Base-by-base conservation (phyloP, 2,797 vertebrate species). In the Huso huso region DNA sequence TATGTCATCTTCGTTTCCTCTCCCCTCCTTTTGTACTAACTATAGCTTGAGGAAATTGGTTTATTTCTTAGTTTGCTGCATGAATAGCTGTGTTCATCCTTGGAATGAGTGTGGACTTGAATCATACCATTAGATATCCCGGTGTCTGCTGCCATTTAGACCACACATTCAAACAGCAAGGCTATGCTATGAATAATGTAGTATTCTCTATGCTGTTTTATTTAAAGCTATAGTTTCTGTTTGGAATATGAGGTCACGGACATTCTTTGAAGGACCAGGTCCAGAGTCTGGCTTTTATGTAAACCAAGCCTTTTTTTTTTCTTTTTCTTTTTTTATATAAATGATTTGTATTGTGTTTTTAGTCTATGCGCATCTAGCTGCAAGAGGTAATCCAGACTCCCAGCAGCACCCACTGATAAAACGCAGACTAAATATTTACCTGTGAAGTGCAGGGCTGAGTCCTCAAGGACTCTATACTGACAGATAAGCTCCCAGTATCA, bases 391-490 rank as follows among this genome's bases (percentile, higher is more conserved):
- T 51, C 59, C 60, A 63, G 66, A 67, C 67, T 69, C 69, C 66
- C 63, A 77, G 66, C 52, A 73, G 67, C 68, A 48, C 6, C 72
- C 66, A 8, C 52, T 66, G 70, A 68, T 72, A 77, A 74, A 68
- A 82, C 51, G 13, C 23, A 69, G 68, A 74, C 71, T 70, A 81
- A 76, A 79, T 86, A 73, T 81, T 87, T 84, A 79, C 78, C 72
- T 61, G 71, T 58, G 51, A 13, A 63, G 9, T 75, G 69, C 68
- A 79, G 68, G 72, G 72, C 7, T 63, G 69, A 79, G 68, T 53
- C 72, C 75, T 75, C 70, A 78, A 74, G 74, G 76, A 76, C 76
- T 76, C 48, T 71, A 66, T 72, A 69, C 68, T 1, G 0, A 7
- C 70, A 74, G 73, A 75, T 76, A 79, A 78, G 79, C 62, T 57